Base-by-base conservation (phyloP, 64 coral and sea anemone genomes). In the Pocillopora damicornis region DNA sequence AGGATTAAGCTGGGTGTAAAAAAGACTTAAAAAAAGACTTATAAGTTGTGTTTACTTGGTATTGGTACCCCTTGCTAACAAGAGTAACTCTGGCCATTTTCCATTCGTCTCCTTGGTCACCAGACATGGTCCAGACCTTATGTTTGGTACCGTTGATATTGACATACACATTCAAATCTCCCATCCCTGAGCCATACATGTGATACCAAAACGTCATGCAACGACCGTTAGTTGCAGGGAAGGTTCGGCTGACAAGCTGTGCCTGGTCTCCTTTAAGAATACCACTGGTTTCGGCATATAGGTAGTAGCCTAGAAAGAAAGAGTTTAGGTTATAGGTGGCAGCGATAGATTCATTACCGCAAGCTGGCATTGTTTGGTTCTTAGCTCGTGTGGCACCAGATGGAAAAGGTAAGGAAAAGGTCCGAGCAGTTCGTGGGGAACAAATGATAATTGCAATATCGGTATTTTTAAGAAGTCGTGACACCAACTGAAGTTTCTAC, bases 151-250 rank as follows among this genome's bases (percentile, higher is more conserved):
- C 57, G 59, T 5, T 77, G 15, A 45, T 13, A 74, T 93, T 87
- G 5, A 96, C 59, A 38, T 96, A 90, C 62, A 96, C 94, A 58
- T 90, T 92, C 57, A 96, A 81, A 0, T 87, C 87, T 81, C 94
- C 91, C 13, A 80, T 93, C 4, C 76, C 72, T 38, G 83, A 68
- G 1, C 94, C 94, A 13, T 93, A 92, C 94, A 96, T 96, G 78
- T 96, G 94, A 35, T 92, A 93, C 86, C 80, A 96, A 86, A 96
- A 96, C 4, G 87, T 61, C 22, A 96, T 45, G 73, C 94, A 96
- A 7, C 90, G 77, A 14, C 82, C 90, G 14, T 23, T 88, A 17
- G 88, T 88, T 34, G 63, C 1, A 2, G 63, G 63, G 37, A 89
- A 80, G 61, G 37, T 83, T 23, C 68, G 86, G 59, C 94, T 96